Conservation (phyloP, 2,797 vertebrate species). For the Pipistrellus pipistrellus region DNA sequence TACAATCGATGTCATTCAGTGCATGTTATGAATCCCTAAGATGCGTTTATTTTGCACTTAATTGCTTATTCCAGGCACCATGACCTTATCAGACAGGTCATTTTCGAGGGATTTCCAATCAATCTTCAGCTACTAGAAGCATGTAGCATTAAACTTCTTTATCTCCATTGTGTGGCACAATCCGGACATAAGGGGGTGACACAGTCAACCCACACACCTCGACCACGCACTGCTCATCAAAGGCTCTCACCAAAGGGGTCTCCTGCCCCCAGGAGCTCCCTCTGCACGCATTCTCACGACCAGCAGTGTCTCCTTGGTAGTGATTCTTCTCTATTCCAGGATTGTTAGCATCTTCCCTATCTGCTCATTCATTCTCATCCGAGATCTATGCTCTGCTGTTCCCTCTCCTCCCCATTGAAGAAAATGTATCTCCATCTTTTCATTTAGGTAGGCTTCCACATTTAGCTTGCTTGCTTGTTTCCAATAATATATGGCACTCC, state of each 20-base stretch:
- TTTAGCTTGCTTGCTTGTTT: background rate
- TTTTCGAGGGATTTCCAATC: conserved; percentile 83
- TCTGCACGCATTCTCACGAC: background rate
- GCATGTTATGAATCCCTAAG: conserved; percentile 87
- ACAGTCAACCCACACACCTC: background rate
- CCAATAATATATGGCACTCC: background rate
- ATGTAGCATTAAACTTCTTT: conserved; percentile 76
- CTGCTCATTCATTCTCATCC: conserved; percentile 57
- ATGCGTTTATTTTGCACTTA: conserved; percentile 89
- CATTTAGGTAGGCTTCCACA: background rate
- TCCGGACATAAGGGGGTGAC: background rate
- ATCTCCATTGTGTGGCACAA: conserved; percentile 66
- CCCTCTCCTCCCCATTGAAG: background rate
- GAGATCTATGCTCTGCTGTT: background rate
- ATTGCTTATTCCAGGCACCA: conserved; percentile 88
- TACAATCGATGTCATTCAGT: conserved; percentile 87
- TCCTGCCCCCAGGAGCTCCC: background rate
- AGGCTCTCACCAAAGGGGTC: conserved; percentile 7
- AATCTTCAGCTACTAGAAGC: conserved; percentile 75
- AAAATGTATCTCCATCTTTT: conserved; percentile 2
- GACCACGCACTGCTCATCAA: background rate
- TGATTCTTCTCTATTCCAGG: conserved; percentile 48
- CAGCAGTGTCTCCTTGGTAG: background rate
- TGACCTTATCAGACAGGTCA: conserved; percentile 87
- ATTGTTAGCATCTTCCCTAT: background rate